Conservation (phyloP, 1,140 invertebrate genomes). For the Lucilia cuprina region DNA sequence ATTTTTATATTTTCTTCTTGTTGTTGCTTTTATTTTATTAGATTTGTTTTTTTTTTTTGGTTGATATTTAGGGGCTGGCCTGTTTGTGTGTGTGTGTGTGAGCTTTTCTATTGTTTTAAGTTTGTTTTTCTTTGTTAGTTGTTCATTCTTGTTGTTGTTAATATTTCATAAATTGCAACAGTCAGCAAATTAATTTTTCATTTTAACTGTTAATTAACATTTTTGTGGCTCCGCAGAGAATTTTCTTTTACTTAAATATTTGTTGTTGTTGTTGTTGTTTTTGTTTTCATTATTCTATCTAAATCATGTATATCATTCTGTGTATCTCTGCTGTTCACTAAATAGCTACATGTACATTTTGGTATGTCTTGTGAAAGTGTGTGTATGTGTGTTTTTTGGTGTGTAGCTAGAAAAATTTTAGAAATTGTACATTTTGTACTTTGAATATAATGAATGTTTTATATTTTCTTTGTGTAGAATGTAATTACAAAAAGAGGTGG, state of each 20-base stretch:
- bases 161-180: slow-evolving; percentile 15
- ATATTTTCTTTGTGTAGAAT: no score
- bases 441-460: no score
- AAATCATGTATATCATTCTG: background rate
- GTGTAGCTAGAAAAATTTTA: background rate
- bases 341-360: background rate
- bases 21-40: background rate
- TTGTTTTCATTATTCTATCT: background rate
- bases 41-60: background rate
- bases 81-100: background rate
- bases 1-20: background rate
- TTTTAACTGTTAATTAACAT: slow-evolving; percentile 18
- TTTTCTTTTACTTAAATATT: background rate
- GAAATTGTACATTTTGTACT: background rate
- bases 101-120: background rate
- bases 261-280: background rate
- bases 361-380: background rate
- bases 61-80: background rate
- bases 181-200: slow-evolving; percentile 17
- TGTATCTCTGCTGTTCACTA: background rate
- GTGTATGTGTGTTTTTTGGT: background rate
- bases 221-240: slow-evolving; percentile 5
- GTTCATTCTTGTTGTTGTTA: background rate
- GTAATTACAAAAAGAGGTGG: no score
- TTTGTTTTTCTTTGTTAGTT: background rate